phyloP scores from a whole-genome alignment of 37 sponge, comb jelly and placozoan species.

The Ephydatia muelleri region DNA sequence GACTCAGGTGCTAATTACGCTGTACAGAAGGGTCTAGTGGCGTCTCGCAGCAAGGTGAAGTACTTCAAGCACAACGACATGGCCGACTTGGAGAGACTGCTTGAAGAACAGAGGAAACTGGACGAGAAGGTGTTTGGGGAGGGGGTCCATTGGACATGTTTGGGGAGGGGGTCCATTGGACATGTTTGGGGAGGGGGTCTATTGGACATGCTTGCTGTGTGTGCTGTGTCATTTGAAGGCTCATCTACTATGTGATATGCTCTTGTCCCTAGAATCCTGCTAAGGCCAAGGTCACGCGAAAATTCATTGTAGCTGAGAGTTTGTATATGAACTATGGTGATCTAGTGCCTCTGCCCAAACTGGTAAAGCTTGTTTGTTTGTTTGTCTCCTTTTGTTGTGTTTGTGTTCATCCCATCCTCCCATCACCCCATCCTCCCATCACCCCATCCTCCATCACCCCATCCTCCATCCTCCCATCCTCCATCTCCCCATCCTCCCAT shows the following conservation, averaged over 20 bases:
- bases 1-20: slow-evolving; percentile 90
- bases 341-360: slow-evolving; percentile 84
- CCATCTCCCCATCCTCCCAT: background rate
- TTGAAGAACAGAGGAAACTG: slow-evolving; percentile 78
- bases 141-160: background rate
- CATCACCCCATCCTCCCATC: too few species aligned
- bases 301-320: slow-evolving; percentile 91
- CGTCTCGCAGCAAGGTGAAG: slow-evolving; percentile 89
- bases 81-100: slow-evolving; percentile 75
- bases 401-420: background rate
- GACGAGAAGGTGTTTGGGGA: slow-evolving; percentile 73
- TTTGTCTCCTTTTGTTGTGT: background rate
- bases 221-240: background rate
- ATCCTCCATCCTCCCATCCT: background rate
- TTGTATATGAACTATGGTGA: slow-evolving; percentile 92
- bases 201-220: background rate
- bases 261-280: slow-evolving; percentile 78
- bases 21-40: slow-evolving; percentile 91
- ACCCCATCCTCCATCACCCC: background rate
- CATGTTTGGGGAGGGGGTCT: background rate
- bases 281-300: slow-evolving; percentile 91
- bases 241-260: background rate
- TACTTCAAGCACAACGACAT: slow-evolving; percentile 96
- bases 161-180: background rate
- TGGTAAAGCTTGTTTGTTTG: slow-evolving; percentile 59